Conservation (phyloP, 1,140 invertebrate species). For the Penaeus japonicus region DNA sequence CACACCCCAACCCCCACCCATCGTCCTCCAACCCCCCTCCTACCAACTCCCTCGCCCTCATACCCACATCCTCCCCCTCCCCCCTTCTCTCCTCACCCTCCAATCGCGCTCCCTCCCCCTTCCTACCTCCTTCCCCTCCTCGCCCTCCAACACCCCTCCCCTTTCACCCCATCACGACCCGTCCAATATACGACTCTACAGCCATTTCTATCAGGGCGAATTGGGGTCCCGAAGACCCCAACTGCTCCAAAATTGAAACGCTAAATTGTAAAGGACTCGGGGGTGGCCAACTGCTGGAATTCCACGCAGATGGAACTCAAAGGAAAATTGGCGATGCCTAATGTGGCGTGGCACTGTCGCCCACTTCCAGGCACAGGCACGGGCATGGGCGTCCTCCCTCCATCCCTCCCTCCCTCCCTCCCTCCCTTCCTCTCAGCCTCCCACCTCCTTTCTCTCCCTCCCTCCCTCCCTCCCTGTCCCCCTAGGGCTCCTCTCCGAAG, state of each 20-base stretch:
- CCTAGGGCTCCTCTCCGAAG: neutral
- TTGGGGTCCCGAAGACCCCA: neutral
- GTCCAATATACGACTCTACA: neutral
- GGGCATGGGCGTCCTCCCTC: neutral
- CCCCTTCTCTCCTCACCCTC: neutral
- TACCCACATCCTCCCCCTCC: neutral
- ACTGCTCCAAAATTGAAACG: constrained; percentile 31
- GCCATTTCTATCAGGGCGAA: neutral
- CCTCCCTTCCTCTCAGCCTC: neutral
- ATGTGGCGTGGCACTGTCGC: constrained; percentile 16
- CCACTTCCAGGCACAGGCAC: no score
- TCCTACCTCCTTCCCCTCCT: no score
- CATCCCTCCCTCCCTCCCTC: neutral
- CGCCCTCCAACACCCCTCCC: neutral
- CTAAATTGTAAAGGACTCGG: constrained; percentile 26
- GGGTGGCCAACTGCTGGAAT: constrained; percentile 24
- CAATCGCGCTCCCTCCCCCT: neutral
- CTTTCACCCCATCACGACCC: neutral
- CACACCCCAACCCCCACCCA: neutral
- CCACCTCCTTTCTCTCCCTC: neutral
- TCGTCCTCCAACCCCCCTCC: neutral
- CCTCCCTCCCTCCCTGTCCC: neutral
- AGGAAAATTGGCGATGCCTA: constrained; percentile 30
- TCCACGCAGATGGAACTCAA: constrained; percentile 17
- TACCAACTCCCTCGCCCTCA: neutral